These are phyloP conservation scores for Malurus alboscapulatus DNA, from an alignment of 2,113 vertebrate species.

Conservation along the genomic window DNA sequence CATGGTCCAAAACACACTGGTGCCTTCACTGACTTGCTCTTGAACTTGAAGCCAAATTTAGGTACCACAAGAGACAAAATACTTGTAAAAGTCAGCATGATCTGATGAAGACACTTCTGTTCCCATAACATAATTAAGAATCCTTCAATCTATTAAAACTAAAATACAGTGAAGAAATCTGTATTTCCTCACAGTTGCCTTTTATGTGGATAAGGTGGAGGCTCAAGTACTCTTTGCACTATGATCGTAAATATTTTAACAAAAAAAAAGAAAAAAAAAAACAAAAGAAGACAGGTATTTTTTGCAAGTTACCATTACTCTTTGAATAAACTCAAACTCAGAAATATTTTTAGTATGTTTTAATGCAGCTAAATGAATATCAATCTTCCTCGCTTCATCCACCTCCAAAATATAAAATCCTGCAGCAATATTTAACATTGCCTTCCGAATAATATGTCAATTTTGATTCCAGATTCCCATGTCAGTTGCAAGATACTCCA, in stretches of 20 bases:
- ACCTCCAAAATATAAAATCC: not conserved
- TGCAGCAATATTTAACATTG: not conserved
- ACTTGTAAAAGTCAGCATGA: not conserved
- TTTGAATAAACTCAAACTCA: not conserved
- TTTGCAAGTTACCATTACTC: not conserved
- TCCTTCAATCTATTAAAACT: not conserved
- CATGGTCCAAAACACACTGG: not conserved
- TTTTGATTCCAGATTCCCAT: not conserved
- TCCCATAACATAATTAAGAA: not conserved
- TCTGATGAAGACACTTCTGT: not conserved
- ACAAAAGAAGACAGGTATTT: rapidly evolving
- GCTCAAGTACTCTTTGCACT: not conserved
- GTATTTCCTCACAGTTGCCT: not conserved
- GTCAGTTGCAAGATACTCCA: not conserved
- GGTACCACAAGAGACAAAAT: not conserved
- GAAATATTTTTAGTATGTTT: not conserved
- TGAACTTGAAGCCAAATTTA: not conserved
- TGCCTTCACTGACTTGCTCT: not conserved
- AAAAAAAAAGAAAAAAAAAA: not conserved
- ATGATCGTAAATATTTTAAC: not conserved
- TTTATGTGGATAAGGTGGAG: not conserved
- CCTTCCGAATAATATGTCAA: not conserved
- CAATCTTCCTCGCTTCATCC: not conserved
- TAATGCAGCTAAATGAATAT: not conserved
- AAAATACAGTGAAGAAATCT: not conserved